Conservation (phyloP, 2,888 invertebrate genomes). For the Mythimna loreyi region DNA sequence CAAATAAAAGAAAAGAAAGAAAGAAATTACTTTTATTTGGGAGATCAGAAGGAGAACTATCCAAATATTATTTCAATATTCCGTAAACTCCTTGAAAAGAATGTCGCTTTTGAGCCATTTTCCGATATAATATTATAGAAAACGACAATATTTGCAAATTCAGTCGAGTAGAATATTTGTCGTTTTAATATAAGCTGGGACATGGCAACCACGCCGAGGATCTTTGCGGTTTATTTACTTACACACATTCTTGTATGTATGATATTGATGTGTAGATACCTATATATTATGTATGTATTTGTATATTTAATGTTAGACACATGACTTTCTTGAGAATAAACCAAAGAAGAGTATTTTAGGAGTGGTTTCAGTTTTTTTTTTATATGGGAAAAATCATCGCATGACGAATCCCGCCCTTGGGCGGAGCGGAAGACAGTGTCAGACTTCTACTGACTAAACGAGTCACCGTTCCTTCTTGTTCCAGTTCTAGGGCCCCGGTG, state of each 20-base stretch:
- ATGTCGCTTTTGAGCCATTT: neutral
- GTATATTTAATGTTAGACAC: no score
- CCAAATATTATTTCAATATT: neutral
- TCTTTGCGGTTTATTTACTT: conserved; percentile 45
- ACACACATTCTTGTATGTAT: conserved; percentile 6
- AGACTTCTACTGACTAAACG: no score
- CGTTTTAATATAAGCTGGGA: conserved; percentile 48
- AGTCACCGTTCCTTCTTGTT: no score
- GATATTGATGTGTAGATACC: conserved; percentile 2
- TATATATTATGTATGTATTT: neutral
- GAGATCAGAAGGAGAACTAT: neutral
- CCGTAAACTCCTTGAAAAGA: neutral
- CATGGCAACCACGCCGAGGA: conserved; percentile 54
- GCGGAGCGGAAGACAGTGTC: no score
- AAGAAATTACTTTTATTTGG: no score
- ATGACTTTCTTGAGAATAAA: neutral
- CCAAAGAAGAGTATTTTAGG: no score
- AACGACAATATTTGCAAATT: conserved; percentile 27
- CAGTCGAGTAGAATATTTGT: conserved; percentile 36
- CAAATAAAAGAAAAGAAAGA: no score
- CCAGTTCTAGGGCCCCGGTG: no score
- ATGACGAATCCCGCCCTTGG: no score
- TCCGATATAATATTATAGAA: conserved; percentile 10
- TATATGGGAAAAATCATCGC: no score
- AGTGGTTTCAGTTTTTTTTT: no score